phyloP scores from a whole-genome alignment of 2,113 vertebrate genomes.

The Sceloporus undulatus region DNA sequence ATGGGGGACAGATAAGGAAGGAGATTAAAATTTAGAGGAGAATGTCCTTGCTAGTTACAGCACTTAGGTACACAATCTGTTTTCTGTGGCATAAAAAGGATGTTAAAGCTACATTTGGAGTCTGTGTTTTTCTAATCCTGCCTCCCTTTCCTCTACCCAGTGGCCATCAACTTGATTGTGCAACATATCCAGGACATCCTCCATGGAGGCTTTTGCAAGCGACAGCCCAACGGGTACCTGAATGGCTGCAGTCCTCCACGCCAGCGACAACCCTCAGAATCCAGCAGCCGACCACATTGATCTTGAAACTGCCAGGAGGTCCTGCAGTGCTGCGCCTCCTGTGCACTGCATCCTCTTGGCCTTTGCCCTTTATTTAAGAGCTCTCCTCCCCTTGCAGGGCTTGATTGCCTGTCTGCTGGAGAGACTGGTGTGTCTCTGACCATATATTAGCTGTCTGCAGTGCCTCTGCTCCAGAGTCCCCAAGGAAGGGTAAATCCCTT shows the following conservation, averaged over 20 bases:
- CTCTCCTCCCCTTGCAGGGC: conserved; percentile 59
- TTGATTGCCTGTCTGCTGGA: conserved; percentile 69
- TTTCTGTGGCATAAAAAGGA: background rate
- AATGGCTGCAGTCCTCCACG: conserved; percentile 86
- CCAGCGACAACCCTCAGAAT: conserved; percentile 89
- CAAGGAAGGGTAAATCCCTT: background rate
- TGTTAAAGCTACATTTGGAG: background rate
- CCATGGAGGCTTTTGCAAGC: conserved; percentile 90
- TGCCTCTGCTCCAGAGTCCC: background rate
- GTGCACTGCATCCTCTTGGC: conserved; percentile 60
- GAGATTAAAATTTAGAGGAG: background rate
- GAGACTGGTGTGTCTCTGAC: conserved; percentile 50
- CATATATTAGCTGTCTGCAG: background rate
- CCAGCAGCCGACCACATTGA: conserved; percentile 96
- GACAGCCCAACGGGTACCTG: conserved; percentile 87
- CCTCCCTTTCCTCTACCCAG: conserved; percentile 73
- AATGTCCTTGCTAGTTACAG: background rate
- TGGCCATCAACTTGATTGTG: conserved; percentile 98
- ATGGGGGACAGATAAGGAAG: background rate
- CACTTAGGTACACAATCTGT: background rate
- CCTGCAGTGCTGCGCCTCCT: conserved; percentile 49
- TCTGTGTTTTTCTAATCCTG: conserved; percentile 23
- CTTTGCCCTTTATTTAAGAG: conserved; percentile 74
- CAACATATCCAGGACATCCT: conserved; percentile 99
- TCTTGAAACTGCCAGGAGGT: conserved; percentile 44